Evolutionary conservation across 2,888 invertebrate genomes (phyloP).

Genomic region (Geophilus truncorum): DNA sequence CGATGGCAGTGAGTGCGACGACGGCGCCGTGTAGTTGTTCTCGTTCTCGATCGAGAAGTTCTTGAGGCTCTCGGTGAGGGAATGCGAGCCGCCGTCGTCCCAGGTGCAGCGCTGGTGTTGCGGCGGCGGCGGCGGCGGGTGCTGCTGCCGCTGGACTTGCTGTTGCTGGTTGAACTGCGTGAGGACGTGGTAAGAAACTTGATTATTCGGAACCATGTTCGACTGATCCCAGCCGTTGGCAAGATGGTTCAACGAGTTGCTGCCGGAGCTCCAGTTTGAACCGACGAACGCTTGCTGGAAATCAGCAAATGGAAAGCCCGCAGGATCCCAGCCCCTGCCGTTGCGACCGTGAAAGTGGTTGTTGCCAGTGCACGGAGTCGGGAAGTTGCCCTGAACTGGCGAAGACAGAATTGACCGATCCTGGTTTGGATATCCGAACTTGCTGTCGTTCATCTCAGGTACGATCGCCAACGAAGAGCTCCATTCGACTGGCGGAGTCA

Average conservation of each 20-base stretch:
- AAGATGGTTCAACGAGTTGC: not conserved
- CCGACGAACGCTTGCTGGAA: conserved; percentile 22
- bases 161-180: no score
- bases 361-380: not conserved
- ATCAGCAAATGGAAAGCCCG: not conserved
- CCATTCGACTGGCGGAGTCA: not conserved
- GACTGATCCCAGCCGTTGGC: conserved; percentile 29
- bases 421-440: not conserved
- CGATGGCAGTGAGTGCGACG: not conserved
- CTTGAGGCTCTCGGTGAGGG: conserved; percentile 28
- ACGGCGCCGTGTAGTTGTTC: not conserved
- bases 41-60: not conserved
- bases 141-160: not conserved
- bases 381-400: not conserved
- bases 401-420: not conserved
- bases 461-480: not conserved
- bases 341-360: not conserved
- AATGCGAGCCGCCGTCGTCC: not conserved
- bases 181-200: not conserved
- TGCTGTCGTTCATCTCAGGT: not conserved
- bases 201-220: not conserved
- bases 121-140: not conserved
- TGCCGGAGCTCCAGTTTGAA: not conserved
- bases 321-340: conserved; percentile 7
- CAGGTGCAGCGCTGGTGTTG: conserved; percentile 19